Evolutionary conservation across 2,113 vertebrate genomes (phyloP).

Genomic region (Centrocercus urophasianus): DNA sequence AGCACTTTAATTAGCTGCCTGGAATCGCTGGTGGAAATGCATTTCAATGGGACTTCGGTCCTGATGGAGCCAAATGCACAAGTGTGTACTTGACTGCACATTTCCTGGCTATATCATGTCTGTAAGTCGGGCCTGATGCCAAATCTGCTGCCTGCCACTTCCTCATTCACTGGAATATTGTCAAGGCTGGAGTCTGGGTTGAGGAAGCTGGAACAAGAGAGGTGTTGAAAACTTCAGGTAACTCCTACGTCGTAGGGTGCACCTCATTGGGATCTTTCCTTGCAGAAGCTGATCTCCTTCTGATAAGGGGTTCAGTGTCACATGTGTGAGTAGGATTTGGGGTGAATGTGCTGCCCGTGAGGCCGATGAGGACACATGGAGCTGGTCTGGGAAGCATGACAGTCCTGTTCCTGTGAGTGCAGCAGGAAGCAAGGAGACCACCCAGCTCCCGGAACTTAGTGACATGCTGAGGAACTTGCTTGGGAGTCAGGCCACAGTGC

Average conservation of each 20-base stretch:
- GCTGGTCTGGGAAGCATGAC: background rate
- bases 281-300: fast-evolving
- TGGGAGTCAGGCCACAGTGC: background rate
- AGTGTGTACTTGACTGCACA: background rate
- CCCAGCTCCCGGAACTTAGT: background rate
- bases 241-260: background rate
- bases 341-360: background rate
- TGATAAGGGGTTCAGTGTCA: fast-evolving
- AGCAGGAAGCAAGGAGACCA: background rate
- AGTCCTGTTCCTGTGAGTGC: background rate
- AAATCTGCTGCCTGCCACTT: background rate
- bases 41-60: background rate
- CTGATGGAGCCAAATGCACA: slow-evolving; percentile 6
- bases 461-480: background rate
- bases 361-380: background rate
- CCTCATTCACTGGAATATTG: background rate
- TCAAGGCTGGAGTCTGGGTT: background rate
- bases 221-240: background rate
- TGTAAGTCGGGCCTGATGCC: background rate
- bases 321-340: background rate
- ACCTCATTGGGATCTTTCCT: background rate
- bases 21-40: background rate
- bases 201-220: background rate
- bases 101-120: background rate
- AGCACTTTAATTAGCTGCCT: background rate